Evolutionary conservation across 1,140 invertebrate genomes (phyloP).

Genomic region (Neuroterus valhalla): DNA sequence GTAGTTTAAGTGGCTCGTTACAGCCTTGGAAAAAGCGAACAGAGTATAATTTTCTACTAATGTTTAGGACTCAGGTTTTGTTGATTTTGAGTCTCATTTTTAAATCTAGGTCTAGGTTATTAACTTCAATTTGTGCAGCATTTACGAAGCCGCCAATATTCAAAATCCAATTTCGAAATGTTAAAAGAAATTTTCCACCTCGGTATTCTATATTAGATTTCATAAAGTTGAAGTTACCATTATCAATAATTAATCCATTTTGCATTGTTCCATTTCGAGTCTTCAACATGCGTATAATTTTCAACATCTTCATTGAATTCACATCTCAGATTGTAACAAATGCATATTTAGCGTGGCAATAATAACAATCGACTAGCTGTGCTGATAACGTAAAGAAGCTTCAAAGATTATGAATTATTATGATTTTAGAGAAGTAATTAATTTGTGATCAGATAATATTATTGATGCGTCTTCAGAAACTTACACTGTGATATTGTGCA

Average conservation of each 20-base stretch:
- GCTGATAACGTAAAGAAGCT: neutral
- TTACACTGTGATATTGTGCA: slow-evolving; percentile 8
- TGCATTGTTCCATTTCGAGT: too few species aligned
- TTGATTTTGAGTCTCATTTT: slow-evolving; percentile 2
- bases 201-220: neutral
- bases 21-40: slow-evolving; percentile 27
- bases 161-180: neutral
- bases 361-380: neutral
- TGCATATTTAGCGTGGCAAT: neutral
- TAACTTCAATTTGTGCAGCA: neutral
- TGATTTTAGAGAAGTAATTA: too few species aligned
- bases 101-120: neutral
- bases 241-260: too few species aligned
- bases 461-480: neutral
- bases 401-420: neutral
- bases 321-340: neutral
- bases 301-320: too few species aligned
- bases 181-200: neutral
- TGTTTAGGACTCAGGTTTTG: slow-evolving; percentile 1
- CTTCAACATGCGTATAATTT: too few species aligned
- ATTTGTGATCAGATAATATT: neutral
- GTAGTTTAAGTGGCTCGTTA: slow-evolving; percentile 28
- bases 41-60: slow-evolving; percentile 19
- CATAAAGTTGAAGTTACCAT: neutral
- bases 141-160: neutral